phyloP scores from a whole-genome alignment of 2,113 vertebrate species.

The Trematomus loennbergii region DNA sequence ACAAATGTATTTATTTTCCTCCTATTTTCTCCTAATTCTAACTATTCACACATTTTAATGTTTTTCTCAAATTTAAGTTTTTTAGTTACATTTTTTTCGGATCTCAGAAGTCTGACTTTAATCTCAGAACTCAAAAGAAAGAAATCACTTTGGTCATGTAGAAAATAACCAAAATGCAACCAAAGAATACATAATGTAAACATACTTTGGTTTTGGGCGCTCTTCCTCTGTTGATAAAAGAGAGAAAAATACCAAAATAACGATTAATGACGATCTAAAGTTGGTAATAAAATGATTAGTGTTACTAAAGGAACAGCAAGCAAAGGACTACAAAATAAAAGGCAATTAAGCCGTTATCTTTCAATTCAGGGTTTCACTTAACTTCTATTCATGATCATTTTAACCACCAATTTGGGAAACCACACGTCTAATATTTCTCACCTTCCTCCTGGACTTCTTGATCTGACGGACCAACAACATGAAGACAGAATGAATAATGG shows the following conservation, averaged over 20 bases:
- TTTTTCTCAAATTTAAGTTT: no score
- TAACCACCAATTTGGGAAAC: background rate
- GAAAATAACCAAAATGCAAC: background rate
- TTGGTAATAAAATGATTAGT: background rate
- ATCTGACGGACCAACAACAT: constrained; percentile 59
- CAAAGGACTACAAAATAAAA: background rate
- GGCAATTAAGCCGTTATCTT: background rate
- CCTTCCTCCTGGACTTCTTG: constrained; percentile 74
- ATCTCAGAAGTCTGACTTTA: no score
- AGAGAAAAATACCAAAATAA: background rate
- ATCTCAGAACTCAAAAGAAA: no score
- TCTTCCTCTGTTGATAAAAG: constrained; percentile 77
- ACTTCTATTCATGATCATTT: background rate
- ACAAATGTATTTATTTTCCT: no score
- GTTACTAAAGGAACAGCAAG: constrained; percentile 11
- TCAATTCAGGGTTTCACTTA: background rate
- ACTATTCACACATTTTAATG: no score
- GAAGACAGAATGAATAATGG: constrained; percentile 34
- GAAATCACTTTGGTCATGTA: no score
- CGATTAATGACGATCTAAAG: background rate
- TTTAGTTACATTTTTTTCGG: no score
- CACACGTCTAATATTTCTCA: constrained; percentile 43
- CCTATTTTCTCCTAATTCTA: no score
- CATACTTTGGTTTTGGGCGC: constrained; percentile 84
- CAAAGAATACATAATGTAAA: background rate